phyloP scores from a whole-genome alignment of 1,140 invertebrate species.

The Microplitis demolitor region DNA sequence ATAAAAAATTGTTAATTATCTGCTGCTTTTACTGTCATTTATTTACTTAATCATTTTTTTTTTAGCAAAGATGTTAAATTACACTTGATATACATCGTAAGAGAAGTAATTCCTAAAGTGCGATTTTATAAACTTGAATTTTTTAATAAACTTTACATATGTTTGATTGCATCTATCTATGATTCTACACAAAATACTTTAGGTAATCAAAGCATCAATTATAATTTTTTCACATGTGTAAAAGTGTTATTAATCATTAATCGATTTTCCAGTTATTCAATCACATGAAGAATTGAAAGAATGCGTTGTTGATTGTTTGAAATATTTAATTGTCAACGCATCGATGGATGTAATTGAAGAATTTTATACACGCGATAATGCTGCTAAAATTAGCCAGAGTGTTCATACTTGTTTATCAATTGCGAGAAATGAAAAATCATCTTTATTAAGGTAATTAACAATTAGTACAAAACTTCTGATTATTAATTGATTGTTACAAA shows the following conservation, averaged over 20 bases:
- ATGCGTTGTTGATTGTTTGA: constrained; percentile 62
- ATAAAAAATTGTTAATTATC: constrained; percentile 1
- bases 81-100: constrained; percentile 56
- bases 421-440: constrained; percentile 65
- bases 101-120: constrained; percentile 52
- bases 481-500: constrained; percentile 18
- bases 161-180: constrained; percentile 59
- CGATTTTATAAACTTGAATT: constrained; percentile 56
- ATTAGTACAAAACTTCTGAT: constrained; percentile 1
- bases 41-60: constrained; percentile 20
- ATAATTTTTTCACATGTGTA: constrained; percentile 7
- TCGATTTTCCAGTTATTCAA: constrained; percentile 48
- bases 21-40: constrained; percentile 10
- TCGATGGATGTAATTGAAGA: constrained; percentile 56
- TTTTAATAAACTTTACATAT: constrained; percentile 60
- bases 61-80: constrained; percentile 56
- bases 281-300: constrained; percentile 68
- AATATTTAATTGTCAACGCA: constrained; percentile 57
- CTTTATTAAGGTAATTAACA: constrained; percentile 60
- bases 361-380: constrained; percentile 61
- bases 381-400: constrained; percentile 64
- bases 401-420: constrained; percentile 66
- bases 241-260: constrained; percentile 23
- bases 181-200: constrained; percentile 56
- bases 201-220: constrained; percentile 48